These are phyloP conservation scores for Strongylocentrotus purpuratus DNA, from an alignment of 35 echinoderm and acorn worm genomes.

Conservation along the genomic window DNA sequence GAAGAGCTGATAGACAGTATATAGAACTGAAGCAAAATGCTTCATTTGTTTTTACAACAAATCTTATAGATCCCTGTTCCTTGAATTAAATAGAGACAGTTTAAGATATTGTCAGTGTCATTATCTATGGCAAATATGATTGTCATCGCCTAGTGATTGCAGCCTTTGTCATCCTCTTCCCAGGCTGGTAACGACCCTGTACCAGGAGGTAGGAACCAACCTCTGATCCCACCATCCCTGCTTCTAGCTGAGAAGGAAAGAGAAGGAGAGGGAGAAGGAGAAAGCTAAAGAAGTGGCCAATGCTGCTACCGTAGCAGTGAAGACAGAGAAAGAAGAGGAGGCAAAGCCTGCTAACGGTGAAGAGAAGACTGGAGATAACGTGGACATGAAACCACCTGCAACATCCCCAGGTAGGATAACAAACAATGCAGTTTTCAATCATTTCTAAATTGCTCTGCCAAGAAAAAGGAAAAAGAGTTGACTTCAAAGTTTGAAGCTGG, in stretches of 20 bases:
- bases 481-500: neutral
- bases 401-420: neutral
- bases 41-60: too few relatives aligned
- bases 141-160: too few relatives aligned
- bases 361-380: neutral
- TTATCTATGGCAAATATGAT: too few relatives aligned
- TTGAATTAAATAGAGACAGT: too few relatives aligned
- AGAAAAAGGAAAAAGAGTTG: neutral
- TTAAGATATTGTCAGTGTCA: too few relatives aligned
- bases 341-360: neutral
- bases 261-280: too few relatives aligned
- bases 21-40: too few relatives aligned
- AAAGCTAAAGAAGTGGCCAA: neutral
- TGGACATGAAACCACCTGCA: neutral
- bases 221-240: constrained; percentile 27
- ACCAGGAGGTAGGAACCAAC: neutral
- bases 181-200: neutral
- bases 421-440: too few relatives aligned
- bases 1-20: too few relatives aligned
- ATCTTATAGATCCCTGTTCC: too few relatives aligned
- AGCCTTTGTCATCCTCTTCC: neutral
- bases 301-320: neutral
- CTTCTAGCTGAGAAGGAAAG: constrained; percentile 29
- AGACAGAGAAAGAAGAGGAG: neutral
- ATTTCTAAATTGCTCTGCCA: neutral